These are phyloP conservation scores for Manis pentadactyla DNA, from an alignment of 2,797 vertebrate genomes.

Conservation along the genomic window DNA sequence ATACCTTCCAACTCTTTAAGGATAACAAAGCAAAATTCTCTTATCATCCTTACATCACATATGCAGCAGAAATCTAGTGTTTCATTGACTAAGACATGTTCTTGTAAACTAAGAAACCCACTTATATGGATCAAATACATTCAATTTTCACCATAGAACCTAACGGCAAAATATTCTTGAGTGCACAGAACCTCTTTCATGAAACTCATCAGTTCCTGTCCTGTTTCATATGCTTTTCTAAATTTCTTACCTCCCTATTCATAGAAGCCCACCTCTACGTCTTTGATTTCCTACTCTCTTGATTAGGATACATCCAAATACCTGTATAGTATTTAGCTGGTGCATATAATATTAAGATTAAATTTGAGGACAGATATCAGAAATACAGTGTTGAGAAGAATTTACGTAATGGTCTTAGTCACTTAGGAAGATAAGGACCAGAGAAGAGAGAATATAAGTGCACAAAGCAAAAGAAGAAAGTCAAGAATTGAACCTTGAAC, in stretches of 20 bases:
- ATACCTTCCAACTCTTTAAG: background rate
- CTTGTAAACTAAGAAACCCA: background rate
- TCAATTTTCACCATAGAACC: background rate
- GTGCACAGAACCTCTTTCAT: background rate
- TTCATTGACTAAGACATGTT: background rate
- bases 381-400: background rate
- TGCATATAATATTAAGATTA: background rate
- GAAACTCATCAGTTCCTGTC: background rate
- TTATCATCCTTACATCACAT: background rate
- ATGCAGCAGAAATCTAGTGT: background rate
- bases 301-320: background rate
- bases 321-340: background rate
- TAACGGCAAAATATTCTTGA: background rate
- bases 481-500: background rate
- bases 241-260: background rate
- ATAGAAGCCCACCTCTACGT: background rate
- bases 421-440: background rate
- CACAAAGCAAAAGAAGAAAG: constrained; percentile 3
- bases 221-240: background rate
- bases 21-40: background rate
- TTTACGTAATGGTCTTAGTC: background rate
- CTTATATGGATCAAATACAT: background rate
- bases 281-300: background rate
- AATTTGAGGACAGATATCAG: background rate
- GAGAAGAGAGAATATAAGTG: background rate